Evolutionary conservation across 2,797 vertebrate species (phyloP).

Genomic region (Pseudocheirus occidentalis): DNA sequence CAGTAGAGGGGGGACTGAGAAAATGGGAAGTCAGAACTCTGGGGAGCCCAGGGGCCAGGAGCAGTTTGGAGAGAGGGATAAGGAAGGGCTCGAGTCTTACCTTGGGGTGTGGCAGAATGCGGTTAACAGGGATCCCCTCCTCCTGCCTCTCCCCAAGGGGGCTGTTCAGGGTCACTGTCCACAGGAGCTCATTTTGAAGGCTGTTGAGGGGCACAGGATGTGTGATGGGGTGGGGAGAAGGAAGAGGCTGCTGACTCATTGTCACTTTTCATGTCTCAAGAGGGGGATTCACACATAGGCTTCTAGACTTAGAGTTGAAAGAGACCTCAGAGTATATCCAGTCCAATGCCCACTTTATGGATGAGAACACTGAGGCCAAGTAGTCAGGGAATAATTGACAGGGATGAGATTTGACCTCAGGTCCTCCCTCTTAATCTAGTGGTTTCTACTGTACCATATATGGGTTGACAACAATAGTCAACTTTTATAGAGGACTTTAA

Average conservation of each 20-base stretch:
- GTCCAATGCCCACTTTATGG: neutral
- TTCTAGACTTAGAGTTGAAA: neutral
- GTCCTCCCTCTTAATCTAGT: neutral
- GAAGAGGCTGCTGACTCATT: neutral
- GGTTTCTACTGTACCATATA: no score
- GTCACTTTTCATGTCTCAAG: no score
- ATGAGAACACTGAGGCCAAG: neutral
- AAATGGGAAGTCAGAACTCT: neutral
- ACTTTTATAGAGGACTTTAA: neutral
- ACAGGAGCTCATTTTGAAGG: constrained; percentile 91
- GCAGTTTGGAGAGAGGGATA: neutral
- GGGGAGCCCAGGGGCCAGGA: neutral
- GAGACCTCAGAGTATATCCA: neutral
- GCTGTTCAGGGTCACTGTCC: constrained; percentile 93
- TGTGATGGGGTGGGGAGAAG: neutral
- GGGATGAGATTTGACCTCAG: neutral
- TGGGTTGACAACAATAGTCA: neutral
- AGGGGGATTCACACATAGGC: no score
- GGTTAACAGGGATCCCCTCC: constrained; percentile 89
- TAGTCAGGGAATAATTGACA: neutral
- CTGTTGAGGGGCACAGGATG: constrained; percentile 71
- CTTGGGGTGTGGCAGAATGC: constrained; percentile 94
- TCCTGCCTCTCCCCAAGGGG: constrained; percentile 89
- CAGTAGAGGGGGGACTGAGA: neutral
- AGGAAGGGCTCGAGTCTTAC: constrained; percentile 77